phyloP scores from a whole-genome alignment of 1,140 invertebrate genomes.

The Macrocentrus cingulum region DNA sequence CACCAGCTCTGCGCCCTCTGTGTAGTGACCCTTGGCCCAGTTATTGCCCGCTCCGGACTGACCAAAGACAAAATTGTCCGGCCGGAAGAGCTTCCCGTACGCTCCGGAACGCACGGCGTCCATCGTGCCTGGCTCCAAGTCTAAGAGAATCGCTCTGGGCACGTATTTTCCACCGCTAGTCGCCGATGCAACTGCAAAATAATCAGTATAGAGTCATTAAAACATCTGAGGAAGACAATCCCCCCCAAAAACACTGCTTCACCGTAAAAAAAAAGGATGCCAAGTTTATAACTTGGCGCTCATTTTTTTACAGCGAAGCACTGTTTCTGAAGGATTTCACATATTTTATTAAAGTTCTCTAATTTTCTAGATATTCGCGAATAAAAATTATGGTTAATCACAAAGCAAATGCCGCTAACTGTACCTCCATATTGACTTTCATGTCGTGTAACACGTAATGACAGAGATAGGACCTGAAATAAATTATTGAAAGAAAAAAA shows the following conservation, averaged over 20 bases:
- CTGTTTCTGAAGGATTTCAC: no score
- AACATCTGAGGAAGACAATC: not conserved
- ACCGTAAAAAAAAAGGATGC: not conserved
- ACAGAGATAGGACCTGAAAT: not conserved
- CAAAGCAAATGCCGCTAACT: no score
- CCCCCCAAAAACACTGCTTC: not conserved
- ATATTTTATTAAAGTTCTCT: no score
- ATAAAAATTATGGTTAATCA: no score
- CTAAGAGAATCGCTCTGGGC: conserved; percentile 69
- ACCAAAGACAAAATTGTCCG: conserved; percentile 70
- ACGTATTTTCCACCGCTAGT: conserved; percentile 83
- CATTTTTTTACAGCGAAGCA: no score
- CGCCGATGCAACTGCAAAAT: conserved; percentile 90
- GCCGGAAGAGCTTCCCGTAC: conserved; percentile 68
- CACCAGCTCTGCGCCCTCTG: conserved; percentile 69
- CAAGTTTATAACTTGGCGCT: not conserved
- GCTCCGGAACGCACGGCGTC: conserved; percentile 70
- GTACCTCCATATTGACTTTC: not conserved
- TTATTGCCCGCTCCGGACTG: conserved; percentile 68
- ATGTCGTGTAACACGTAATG: not conserved
- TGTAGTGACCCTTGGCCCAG: conserved; percentile 77
- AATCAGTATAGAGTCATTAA: conserved; percentile 38
- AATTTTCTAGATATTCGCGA: no score
- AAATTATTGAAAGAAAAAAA: conserved; percentile 11
- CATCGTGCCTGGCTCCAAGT: conserved; percentile 75